Base-by-base conservation (phyloP, 2,113 vertebrate species). In the Dascyllus trimaculatus region DNA sequence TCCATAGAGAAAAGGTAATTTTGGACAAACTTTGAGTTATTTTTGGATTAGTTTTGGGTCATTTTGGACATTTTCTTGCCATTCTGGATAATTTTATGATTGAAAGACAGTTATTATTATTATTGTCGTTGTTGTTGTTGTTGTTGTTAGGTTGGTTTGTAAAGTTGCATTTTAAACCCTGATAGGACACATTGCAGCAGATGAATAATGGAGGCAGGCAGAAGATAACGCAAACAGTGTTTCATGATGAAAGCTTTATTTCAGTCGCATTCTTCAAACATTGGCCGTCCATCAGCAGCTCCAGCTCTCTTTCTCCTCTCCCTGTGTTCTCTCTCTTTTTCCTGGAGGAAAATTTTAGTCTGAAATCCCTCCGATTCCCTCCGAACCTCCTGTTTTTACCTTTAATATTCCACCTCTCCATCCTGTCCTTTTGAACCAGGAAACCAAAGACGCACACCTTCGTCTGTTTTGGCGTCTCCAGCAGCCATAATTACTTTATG, bases 401-500 rank as follows among this genome's bases (percentile, higher is more conserved):
- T 80, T 46, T 59, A 48, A 49, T 68, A 35, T 10, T 54, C 57
- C 46, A 43, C 25, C 35, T 49, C 51, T 25, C 40, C 52, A 18
- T 64, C 57, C 53, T 63, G 26, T 58, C 81, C 26, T 80, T 85
- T 89, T 91, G 61, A 84, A 85, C 71, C 65, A 64, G 49, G 29
- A 66, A 53, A 84, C 84, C 51, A 78, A 26, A 81, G 29, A 71
- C 48, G 38, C 67, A 64, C 59, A 66, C 77, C 64, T 79, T 62
- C 38, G 38, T 75, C 82, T 49, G 52, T 70, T 59, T 35, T 18
- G 73, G 73, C 64, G 59, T 90, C 81, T 88, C 75, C 79, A 68
- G 80, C 79, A 86, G 80, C 75, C 69, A 74, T 89, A 91, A 93
- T 91, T 93, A 92, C 81, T 85, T 88, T 88, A 90, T 91, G 88